These are phyloP conservation scores for Willisornis vidua DNA, from an alignment of 2,113 vertebrate genomes.

Conservation along the genomic window DNA sequence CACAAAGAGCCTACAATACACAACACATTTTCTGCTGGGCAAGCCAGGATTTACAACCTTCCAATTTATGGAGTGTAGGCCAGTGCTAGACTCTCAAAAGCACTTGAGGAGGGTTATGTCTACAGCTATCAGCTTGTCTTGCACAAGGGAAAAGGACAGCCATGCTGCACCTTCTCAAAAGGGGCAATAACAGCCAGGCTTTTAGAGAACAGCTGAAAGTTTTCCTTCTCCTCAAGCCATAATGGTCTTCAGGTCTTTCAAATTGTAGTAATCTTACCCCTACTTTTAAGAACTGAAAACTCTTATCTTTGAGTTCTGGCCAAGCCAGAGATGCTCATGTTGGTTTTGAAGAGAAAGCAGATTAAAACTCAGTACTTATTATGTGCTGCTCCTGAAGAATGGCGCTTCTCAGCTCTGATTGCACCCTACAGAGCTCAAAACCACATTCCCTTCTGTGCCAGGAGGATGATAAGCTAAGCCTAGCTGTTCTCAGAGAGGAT, in stretches of 20 bases:
- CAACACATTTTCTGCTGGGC: not conserved
- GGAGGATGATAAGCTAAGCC: conserved; percentile 47
- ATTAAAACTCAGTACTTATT: conserved; percentile 12
- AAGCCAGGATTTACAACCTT: not conserved
- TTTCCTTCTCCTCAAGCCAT: not conserved
- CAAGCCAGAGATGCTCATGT: not conserved
- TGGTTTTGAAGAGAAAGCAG: conserved; percentile 23
- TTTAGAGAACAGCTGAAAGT: not conserved
- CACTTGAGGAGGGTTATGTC: not conserved
- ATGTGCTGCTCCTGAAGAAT: not conserved
- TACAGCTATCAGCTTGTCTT: not conserved
- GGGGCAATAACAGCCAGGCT: not conserved
- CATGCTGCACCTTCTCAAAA: not conserved
- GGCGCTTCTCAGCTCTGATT: not conserved
- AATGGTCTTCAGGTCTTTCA: not conserved
- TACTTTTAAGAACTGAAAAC: not conserved
- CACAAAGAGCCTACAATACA: not conserved
- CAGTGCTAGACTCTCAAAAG: not conserved
- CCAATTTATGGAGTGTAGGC: not conserved
- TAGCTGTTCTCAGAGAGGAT: conserved; percentile 19
- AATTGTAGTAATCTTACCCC: not conserved
- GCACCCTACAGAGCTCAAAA: conserved; percentile 47
- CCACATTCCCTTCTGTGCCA: not conserved
- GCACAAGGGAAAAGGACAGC: not conserved
- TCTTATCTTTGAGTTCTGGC: not conserved